Evolutionary conservation across 2,888 invertebrate species (phyloP), one percentile per base, ranked within the genome.

Genomic region (Luperina nickerlii): DNA sequence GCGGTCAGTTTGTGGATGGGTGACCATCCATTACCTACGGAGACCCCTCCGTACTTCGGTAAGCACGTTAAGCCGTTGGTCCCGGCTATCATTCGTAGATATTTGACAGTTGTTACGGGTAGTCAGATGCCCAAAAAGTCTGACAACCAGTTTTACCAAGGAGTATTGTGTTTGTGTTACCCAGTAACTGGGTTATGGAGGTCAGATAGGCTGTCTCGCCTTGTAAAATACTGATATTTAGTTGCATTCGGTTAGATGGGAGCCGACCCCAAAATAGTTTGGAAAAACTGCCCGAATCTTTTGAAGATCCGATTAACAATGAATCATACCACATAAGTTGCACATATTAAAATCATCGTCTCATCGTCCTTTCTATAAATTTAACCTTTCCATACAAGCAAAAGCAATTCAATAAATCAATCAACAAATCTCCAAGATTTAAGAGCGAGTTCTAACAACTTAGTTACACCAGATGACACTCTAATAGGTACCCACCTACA

Each of bases 381-480:
- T 66, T 66, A 66, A 80, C 66, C 48, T 76, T 74, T 77, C 45
- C 42, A 69, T 27, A 45, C 45, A 65, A 67, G 62, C 62, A 67
- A 66, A 62, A 65, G 51, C 65, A 65, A 76, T 72, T 38, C 13
- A 60, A 87, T 77, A 54, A 77, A 74, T 78, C 78, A 80, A 80
- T 81, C 85, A 75, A 77, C 81, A 72, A 82, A 86, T 82, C 70
- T 82, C 63, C 65, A 76, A 78, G 83, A 86, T 77, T 76, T 51
- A 87, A 70, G 74, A 71, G 51, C 72, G 70, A 81, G 27, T 65
- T 79, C 8, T 48, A 71, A 79, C 76, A 81, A 85, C 74, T 86
- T 77, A 87, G 82, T 86, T 82, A 83, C 51, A 27, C 79, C 76
- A 83, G 85, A 89, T 87, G 91, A 90, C 90, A 88, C 87, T 87